Base-by-base conservation (phyloP, 1,140 invertebrate species). In the Mamestra configurata region DNA sequence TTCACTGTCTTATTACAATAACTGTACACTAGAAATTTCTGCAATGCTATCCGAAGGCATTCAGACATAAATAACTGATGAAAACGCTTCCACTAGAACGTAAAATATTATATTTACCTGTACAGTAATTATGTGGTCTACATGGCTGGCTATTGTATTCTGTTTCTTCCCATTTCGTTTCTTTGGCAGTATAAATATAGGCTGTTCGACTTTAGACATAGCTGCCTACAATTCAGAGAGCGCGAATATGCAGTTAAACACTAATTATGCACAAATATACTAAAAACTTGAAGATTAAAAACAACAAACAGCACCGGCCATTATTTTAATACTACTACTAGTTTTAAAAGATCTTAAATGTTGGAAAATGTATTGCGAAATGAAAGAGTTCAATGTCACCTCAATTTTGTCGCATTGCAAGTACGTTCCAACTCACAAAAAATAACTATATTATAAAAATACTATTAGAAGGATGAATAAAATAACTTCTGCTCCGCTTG, bases 71-170 rank as follows among this genome's bases (percentile, higher is more conserved):
- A 61, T 20, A 35, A 55, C 37, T 7, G 22, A 49, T 53, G n/a
- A 13, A n/a, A 37, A 15, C 1, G 22, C 13, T 18, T 13, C 24
- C n/a, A 27, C 11, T 53, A 18, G 11, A 35, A 4, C 43, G 24
- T 43, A 71, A 40, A 57, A 57, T 73, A 79, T 37, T 20, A 37
- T 76, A 64, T 61, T 80, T 83, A 96, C 96, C 93, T 96, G 96
- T 64, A 96, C 95, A 86, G 93, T 95, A 76, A 96, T 96, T 79
- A 96, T 96, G 80, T 96, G 96, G 82, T 96, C 96, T 18, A 96
- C 96, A 93, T 96, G 96, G 79, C 95, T 95, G 49, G 94, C 90
- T 76, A 91, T 84, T 4, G 88, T 81, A 82, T 92, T 95, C 66
- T 85, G 85, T 84, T 96, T 96, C 83, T 96, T 96, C 31, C 95